Base-by-base conservation (phyloP, 2,113 vertebrate genomes). In the Sinosuthora webbiana region DNA sequence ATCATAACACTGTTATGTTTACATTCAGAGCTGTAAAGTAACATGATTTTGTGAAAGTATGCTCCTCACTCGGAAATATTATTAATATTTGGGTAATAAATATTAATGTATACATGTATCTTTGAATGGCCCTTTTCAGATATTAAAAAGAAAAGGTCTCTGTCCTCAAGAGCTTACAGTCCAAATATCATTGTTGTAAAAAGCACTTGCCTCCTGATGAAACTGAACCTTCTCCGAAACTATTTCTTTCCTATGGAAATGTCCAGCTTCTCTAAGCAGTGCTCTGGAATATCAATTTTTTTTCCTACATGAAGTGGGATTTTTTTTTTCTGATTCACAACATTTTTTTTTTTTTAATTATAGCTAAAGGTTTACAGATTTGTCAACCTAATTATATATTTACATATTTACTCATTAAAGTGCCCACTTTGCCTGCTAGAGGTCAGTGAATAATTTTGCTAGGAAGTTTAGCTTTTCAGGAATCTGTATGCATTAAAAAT, bases 61-160 rank as follows among this genome's bases (percentile, higher is more conserved):
- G 50, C 63, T 90, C 13, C 75, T 90, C 33, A 89, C 55, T 90
- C 47, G 44, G 68, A 83, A 75, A 64, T 81, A 37, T 77, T 94
- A 88, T 77, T 94, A 94, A 83, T 96, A 94, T 97, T 97, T 96
- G 87, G 90, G 73, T 90, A 67, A 86, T 95, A 75, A 92, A 93
- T 94, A 96, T 88, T 95, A 83, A 90, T 92, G 56, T 56, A 94
- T 91, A 93, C 79, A 80, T 68, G 60, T 86, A 86, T 83, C 92
- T 96, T 96, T 96, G 87, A 82, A 93, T 95, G 93, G 25, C 41
- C 78, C 93, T 88, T 95, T 59, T 67, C 70, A 86, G 96, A 92
- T 94, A 96, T 94, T 96, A 93, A 95, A 96, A 96, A 63, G 85
- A 78, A 96, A 97, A 95, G 93, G 85, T 95, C 93, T 93, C 55